A percentile compares a stretch with the other conserved stretches of the same genome.
Evolutionary conservation across 30 jellyfish, hydroid and myxozoan genomes (phyloP).

Genomic region (Calvadosia cruxmelitensis): DNA sequence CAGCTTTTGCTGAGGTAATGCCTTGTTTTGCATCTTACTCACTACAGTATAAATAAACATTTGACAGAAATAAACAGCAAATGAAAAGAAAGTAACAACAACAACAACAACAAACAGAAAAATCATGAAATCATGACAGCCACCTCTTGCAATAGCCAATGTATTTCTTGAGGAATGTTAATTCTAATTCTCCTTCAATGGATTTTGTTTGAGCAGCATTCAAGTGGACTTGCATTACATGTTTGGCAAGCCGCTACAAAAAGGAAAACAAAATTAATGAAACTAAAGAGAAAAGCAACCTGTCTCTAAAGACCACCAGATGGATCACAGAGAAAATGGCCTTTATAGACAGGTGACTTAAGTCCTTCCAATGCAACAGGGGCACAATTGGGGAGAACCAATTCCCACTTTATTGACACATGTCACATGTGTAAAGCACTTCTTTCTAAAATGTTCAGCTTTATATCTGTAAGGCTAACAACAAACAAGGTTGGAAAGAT

Average conservation of each 20-base stretch:
- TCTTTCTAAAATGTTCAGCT: too few species aligned
- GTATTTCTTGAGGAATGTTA: slow-evolving; percentile 67
- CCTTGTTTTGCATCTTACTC: too few species aligned
- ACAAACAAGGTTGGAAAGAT: too few species aligned
- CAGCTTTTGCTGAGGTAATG: too few species aligned
- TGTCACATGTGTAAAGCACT: too few species aligned
- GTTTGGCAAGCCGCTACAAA: slow-evolving; percentile 91
- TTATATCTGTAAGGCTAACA: too few species aligned
- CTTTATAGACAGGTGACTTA: neutral
- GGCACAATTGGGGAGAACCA: too few species aligned
- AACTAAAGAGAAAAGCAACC: neutral
- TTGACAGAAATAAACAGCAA: too few species aligned
- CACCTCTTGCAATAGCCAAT: slow-evolving; percentile 92
- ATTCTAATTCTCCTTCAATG: slow-evolving; percentile 85
- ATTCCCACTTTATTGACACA: too few species aligned
- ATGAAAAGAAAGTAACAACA: neutral
- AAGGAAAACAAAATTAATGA: neutral
- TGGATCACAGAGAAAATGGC: neutral
- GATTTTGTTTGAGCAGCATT: slow-evolving; percentile 80
- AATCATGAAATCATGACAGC: slow-evolving; percentile 5
- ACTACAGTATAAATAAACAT: too few species aligned
- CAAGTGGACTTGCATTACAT: slow-evolving; percentile 95
- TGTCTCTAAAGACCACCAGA: neutral
- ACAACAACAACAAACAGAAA: neutral
- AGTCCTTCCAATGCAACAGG: too few species aligned